Conservation (phyloP, 2,113 vertebrate genomes). For the Tragelaphus buxtoni region DNA sequence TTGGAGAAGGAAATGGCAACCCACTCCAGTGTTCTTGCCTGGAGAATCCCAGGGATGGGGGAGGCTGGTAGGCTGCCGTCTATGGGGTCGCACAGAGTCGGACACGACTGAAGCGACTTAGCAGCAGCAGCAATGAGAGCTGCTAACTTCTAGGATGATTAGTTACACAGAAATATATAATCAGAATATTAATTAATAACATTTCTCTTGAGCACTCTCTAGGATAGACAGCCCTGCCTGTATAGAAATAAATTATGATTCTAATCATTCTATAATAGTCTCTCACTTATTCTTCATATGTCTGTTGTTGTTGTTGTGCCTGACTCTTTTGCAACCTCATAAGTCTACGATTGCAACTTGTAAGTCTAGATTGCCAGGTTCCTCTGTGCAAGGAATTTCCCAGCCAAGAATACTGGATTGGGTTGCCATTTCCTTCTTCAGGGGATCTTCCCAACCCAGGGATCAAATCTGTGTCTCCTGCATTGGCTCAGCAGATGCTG, state of each 20-base stretch:
- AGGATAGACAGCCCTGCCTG: neutral
- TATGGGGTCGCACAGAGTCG: no score
- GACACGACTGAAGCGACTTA: no score
- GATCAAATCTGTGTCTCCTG: neutral
- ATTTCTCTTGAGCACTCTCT: neutral
- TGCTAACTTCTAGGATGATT: neutral
- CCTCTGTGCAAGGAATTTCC: neutral
- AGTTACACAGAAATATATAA: neutral
- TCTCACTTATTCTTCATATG: neutral
- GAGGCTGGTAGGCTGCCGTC: no score
- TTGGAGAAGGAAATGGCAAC: neutral
- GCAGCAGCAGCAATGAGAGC: neutral
- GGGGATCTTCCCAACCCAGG: neutral
- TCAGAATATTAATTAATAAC: neutral
- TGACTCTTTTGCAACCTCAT: neutral
- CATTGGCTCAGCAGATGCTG: neutral
- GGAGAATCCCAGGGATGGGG: no score
- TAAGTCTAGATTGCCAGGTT: neutral
- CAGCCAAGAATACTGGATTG: neutral
- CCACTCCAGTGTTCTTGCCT: no score
- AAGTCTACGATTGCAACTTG: neutral
- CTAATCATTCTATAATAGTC: neutral
- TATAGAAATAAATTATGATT: neutral
- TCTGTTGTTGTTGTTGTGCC: neutral
- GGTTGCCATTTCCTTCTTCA: neutral